Evolutionary conservation across 2,888 invertebrate species (phyloP).

Genomic region (Pocota personata): DNA sequence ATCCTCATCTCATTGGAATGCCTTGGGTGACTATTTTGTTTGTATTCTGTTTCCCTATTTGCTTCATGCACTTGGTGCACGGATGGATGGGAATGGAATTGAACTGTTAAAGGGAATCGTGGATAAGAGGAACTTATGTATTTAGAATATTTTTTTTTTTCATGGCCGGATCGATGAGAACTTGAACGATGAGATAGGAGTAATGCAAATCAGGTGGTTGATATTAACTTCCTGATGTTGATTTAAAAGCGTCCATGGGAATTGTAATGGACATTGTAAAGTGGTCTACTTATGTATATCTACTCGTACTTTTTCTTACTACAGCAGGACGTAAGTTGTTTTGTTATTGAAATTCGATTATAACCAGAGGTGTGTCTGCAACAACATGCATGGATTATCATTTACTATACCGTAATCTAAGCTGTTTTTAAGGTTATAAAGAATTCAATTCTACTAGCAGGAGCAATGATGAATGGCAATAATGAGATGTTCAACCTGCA

Average conservation of each 20-base stretch:
- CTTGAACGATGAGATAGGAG: background rate
- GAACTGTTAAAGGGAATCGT: slow-evolving; percentile 63
- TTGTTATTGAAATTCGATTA: no score
- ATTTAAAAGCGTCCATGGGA: background rate
- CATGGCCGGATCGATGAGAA: slow-evolving; percentile 41
- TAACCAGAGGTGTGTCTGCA: no score
- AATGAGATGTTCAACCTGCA: no score
- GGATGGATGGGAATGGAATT: slow-evolving; percentile 53
- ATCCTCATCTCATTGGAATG: slow-evolving; percentile 64
- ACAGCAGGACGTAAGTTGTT: no score
- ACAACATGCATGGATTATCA: no score
- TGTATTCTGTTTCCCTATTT: background rate
- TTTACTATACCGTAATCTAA: no score
- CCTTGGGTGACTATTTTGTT: slow-evolving; percentile 37
- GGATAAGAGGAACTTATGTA: slow-evolving; percentile 45
- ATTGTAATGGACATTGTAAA: background rate
- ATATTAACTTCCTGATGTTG: slow-evolving; percentile 41
- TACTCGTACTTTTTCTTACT: no score
- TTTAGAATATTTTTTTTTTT: slow-evolving; percentile 29
- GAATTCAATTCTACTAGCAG: no score
- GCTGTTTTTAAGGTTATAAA: no score
- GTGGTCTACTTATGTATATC: slow-evolving; percentile 1
- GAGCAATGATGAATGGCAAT: no score
- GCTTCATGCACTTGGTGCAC: background rate
- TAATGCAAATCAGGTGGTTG: slow-evolving; percentile 58